Evolutionary conservation across 2,888 invertebrate species (phyloP), one percentile per base, ranked within the genome.

Genomic region (Cerastis leucographa): DNA sequence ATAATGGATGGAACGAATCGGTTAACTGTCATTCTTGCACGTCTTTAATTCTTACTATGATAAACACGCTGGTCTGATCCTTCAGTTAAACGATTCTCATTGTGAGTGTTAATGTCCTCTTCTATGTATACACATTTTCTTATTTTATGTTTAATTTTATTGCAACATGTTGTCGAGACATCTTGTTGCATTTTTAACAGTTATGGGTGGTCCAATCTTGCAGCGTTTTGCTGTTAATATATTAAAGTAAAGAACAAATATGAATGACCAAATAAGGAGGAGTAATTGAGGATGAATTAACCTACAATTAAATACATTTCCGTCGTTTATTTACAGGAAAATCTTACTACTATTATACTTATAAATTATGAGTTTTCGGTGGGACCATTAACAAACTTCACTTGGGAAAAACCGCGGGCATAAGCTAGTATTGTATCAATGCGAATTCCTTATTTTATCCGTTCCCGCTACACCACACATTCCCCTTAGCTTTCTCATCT

Each of bases 1-100:
- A 77, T 46, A 83, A 86, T 79, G 64, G 56, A 65, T 77, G 78
- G 77, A 29, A 40, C 86, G 69, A 86, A 86, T 86, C 71, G 69
- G 61, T 11, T 64, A 17, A 70, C 76, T 81, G n/a, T 74, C 85
- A 87, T 86, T 66, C 49, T 54, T 67, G 71, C 86, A 86, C 86
- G 86, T 85, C 71, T 76, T 83, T 77, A 25, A 81, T 80, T 87
- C 80, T 80, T 70, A 11, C 40, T 54, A 62, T 74, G 85, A 78
- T 80, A 71, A 74, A 81, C 64, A 54, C 61, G 71, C 69, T 77
- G 61, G 64, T 14, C 51, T 44, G 61, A 78, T 72, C 81, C 72
- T 71, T 42, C 54, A n/a, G 70, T 71, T 49, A 73, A 76, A 80
- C 80, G 84, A 76, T 76, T 84, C 71, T 54, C 54, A 73, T 84